Evolutionary conservation across 2,797 vertebrate genomes (phyloP).

Genomic region (Coccyzus lansbergi): DNA sequence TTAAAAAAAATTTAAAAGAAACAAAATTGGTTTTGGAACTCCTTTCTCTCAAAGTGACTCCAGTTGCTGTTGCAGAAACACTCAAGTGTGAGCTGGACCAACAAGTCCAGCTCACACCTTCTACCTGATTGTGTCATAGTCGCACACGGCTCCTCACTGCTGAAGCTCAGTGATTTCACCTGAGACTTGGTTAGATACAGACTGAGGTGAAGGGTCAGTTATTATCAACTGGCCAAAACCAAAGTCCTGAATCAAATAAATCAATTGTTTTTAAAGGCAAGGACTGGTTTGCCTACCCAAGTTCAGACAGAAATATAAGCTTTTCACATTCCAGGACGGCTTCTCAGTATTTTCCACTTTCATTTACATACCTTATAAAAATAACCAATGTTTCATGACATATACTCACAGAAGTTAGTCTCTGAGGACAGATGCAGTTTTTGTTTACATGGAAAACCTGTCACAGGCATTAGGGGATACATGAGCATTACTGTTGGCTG

Average conservation of each 20-base stretch:
- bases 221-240: background rate
- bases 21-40: slow-evolving; percentile 28
- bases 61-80: slow-evolving; percentile 48
- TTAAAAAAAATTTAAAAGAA: background rate
- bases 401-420: slow-evolving; percentile 14
- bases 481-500: slow-evolving; percentile 24
- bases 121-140: background rate
- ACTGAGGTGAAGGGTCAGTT: background rate
- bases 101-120: slow-evolving; percentile 4
- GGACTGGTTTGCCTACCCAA: slow-evolving; percentile 37
- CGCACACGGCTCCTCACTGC: background rate
- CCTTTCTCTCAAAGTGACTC: slow-evolving; percentile 62
- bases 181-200: background rate
- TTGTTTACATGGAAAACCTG: slow-evolving; percentile 58
- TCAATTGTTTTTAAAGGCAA: slow-evolving; percentile 5
- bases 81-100: slow-evolving; percentile 27
- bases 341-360: slow-evolving; percentile 64
- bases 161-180: background rate
- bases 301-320: slow-evolving; percentile 58
- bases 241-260: slow-evolving; percentile 18
- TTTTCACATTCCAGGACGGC: slow-evolving; percentile 55
- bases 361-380: slow-evolving; percentile 64
- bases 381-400: background rate
- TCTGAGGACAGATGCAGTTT: slow-evolving; percentile 54
- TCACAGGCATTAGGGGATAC: slow-evolving; percentile 32